Conservation (phyloP, 2,888 invertebrate species). For the Nemurella pictetii region DNA sequence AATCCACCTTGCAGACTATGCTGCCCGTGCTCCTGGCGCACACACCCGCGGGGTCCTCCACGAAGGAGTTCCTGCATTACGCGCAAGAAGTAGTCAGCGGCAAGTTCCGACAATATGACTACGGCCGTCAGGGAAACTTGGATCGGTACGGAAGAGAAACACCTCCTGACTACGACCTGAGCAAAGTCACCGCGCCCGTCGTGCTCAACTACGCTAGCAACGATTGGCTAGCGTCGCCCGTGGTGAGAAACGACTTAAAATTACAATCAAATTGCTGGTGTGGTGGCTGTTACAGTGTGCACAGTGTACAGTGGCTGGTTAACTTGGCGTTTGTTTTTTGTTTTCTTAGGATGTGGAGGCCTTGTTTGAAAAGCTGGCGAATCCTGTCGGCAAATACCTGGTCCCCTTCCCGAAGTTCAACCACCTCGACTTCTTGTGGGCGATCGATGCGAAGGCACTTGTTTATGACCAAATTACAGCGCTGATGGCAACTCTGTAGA, state of each 20-base stretch:
- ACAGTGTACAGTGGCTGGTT: no score
- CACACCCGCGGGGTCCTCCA: conserved; percentile 69
- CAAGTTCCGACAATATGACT: conserved; percentile 57
- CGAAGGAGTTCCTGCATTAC: conserved; percentile 72
- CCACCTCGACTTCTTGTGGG: conserved; percentile 73
- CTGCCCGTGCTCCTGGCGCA: conserved; percentile 70
- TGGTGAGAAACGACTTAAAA: conserved; percentile 33
- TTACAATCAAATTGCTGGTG: not conserved
- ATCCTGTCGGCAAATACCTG: conserved; percentile 59
- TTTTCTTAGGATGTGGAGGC: conserved; percentile 60
- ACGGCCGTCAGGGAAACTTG: conserved; percentile 51
- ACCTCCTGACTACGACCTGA: conserved; percentile 50
- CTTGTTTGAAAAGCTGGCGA: conserved; percentile 58
- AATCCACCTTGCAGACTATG: conserved; percentile 59
- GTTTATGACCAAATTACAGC: conserved; percentile 62
- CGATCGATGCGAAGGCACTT: conserved; percentile 49
- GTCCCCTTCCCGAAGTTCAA: conserved; percentile 63
- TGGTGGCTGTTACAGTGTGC: no score
- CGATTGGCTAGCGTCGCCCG: conserved; percentile 63
- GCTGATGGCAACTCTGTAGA: conserved; percentile 47
- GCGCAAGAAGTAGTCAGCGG: conserved; percentile 56
- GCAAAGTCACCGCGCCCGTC: conserved; percentile 61
- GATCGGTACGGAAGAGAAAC: conserved; percentile 48
- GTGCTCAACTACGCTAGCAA: conserved; percentile 66
- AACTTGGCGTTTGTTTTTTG: conserved; percentile 12